A percentile compares a stretch with the other conserved stretches of the same genome.
Evolutionary conservation across 2,113 vertebrate genomes (phyloP).

Genomic region (Eulacestoma nigropectus): DNA sequence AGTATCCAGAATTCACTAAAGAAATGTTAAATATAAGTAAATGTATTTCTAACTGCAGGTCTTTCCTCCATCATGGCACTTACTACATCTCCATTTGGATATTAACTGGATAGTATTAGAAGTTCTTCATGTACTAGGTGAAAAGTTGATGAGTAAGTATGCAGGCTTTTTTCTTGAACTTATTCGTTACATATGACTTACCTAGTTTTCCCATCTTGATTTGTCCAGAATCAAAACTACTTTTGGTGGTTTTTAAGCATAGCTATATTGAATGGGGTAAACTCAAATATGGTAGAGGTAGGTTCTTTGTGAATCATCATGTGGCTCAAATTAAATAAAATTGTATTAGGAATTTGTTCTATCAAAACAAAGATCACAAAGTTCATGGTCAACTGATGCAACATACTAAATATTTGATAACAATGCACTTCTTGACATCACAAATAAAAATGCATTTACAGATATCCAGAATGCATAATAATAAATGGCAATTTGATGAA

Average conservation of each 20-base stretch:
- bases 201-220: neutral
- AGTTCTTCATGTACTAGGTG: constrained; percentile 84
- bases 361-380: neutral
- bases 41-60: constrained; percentile 72
- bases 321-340: neutral
- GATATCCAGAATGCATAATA: neutral
- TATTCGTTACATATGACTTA: neutral
- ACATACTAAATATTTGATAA: neutral
- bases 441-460: neutral
- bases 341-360: neutral
- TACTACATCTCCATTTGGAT: constrained; percentile 92
- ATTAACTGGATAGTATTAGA: constrained; percentile 89
- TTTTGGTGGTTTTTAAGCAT: neutral
- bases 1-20: neutral
- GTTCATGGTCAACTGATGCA: neutral
- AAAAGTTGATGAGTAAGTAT: constrained; percentile 85
- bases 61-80: constrained; percentile 92
- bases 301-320: neutral
- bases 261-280: neutral
- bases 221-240: neutral
- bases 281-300: neutral
- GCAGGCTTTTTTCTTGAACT: neutral
- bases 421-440: neutral
- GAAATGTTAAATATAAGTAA: neutral
- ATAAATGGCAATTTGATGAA: neutral